Evolutionary conservation across 1,140 invertebrate genomes (phyloP).

Genomic region (Hyphantria cunea): DNA sequence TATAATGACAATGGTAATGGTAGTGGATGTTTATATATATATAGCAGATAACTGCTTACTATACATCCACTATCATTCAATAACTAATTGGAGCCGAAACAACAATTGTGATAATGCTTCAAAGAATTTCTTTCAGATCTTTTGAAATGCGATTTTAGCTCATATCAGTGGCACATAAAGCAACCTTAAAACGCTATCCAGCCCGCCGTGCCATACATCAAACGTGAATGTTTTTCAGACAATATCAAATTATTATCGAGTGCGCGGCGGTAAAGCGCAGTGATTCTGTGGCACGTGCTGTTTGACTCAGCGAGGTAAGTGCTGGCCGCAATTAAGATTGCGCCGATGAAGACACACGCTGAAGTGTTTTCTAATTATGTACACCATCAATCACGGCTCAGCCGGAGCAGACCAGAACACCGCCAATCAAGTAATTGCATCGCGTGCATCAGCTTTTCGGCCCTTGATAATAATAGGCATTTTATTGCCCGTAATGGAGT

Average conservation of each 20-base stretch:
- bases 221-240: constrained; percentile 32
- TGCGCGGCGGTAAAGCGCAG: constrained; percentile 1
- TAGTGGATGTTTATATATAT: no score
- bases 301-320: constrained; percentile 74
- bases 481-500: constrained; percentile 80
- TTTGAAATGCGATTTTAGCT: constrained; percentile 22
- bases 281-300: constrained; percentile 50
- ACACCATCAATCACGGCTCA: constrained; percentile 74
- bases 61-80: no score
- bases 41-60: no score
- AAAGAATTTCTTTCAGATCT: constrained; percentile 27
- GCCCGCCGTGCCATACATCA: constrained; percentile 22
- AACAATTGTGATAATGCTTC: constrained; percentile 6
- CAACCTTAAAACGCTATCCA: constrained; percentile 18
- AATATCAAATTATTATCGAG: constrained; percentile 32
- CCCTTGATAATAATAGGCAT: constrained; percentile 81
- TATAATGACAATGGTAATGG: no score
- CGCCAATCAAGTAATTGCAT: constrained; percentile 81
- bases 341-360: constrained; percentile 75
- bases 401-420: constrained; percentile 67
- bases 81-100: constrained; percentile 1
- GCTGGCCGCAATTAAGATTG: constrained; percentile 77
- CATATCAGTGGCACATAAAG: constrained; percentile 25
- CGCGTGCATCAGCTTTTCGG: constrained; percentile 80
- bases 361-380: constrained; percentile 81